Evolutionary conservation across 2,888 invertebrate species (phyloP), one percentile per base, ranked within the genome.

Genomic region (Microplitis manilae): DNA sequence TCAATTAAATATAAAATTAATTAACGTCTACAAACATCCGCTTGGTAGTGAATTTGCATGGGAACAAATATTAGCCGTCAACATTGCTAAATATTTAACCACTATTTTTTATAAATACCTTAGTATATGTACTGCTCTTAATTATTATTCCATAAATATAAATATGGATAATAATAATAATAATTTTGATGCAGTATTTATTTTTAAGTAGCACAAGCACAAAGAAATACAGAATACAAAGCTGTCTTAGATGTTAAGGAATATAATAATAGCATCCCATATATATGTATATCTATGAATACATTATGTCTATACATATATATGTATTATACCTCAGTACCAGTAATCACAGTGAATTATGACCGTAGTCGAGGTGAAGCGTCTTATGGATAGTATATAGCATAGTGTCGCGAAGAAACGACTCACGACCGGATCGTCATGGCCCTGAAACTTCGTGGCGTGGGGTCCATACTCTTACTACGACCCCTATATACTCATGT

Each of bases 331-430:
- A 61, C 15, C 39, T 61, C 71, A 69, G 69, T 75, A 78, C 81
- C 78, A 77, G 80, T 83, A 82, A 83, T 83, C 80, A 80, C 78
- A 76, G 80, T 83, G 82, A 83, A 82, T 84, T 83, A 84, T 80
- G 81, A 77, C 79, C 79, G 60, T 59, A 73, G 60, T 68, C 75
- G 80, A 74, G 77, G 64, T 76, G 77, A 76, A 74, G 82, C 76
- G 78, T 75, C 76, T 77, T 50, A 50, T 50, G 50, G 50, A 50
- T 50, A 30, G 30, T 30, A 50, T 50, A 50, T 13, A 13, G 50
- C 50, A 13, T 13, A 76, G 76, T 78, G 73, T 73, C 68, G 67
- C 65, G 69, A 9, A 64, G 76, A 74, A 68, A 68, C 13, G 67
- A 71, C 39, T 17, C 50, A 72, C 65, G 74, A 78, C 75, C 73